Evolutionary conservation across 2,888 invertebrate genomes (phyloP), one percentile per base, ranked within the genome.

Genomic region (Macrophya annulata): DNA sequence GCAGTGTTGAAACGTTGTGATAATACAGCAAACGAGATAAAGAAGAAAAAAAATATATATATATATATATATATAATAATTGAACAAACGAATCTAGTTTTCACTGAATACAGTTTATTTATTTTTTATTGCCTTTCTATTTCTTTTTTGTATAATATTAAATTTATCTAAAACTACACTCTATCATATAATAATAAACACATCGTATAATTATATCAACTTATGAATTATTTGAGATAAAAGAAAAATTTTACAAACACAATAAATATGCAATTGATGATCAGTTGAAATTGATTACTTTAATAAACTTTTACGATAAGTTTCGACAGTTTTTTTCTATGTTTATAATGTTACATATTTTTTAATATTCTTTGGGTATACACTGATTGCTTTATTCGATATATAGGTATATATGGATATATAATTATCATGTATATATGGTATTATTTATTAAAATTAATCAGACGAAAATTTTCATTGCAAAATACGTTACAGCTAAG

Each of bases 131-230:
- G 8, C 40, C n/a, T 59, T 79, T 59, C n/a, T 21, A 1, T 6
- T 31, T 8, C 2, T 1, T 43, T 81, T 4, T 40, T 71, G 40
- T 71, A 40, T 48, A 76, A 76, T 48, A 25, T 76, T 48, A 48
- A 79, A 79, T 40, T 79, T 55, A 59, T 79, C 55, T 55, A 79
- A 79, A 79, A 31, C 51, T 51, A 48, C 25, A 43, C 25, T 31
- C 3, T 51, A 48, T 76, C n/a, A 8, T 21, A 48, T 72, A 45
- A 48, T 25, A 45, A 55, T 77, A 21, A 12, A 21, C 21, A 76
- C 0, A 51, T 76, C 15, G 21, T 48, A 31, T 31, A 3, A 31
- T 31, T 31, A 31, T n/a, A n/a, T n/a, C n/a, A 31, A 31, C 31
- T 31, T 31, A 31, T 31, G n/a, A 31, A 31, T 31, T 31, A 3